Conservation (phyloP, 2,888 invertebrate species). For the Trisateles emortualis region DNA sequence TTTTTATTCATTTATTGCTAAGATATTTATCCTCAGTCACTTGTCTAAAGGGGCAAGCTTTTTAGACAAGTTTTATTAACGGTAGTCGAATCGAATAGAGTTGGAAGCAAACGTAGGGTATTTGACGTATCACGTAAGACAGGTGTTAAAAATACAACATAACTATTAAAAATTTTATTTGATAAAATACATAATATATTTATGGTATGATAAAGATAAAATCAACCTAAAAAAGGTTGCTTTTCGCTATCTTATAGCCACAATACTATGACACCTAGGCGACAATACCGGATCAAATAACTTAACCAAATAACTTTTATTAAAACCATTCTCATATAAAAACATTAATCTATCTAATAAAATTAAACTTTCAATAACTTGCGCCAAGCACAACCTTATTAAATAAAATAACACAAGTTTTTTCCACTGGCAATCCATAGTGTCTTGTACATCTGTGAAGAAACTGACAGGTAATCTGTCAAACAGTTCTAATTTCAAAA, state of each 20-base stretch:
- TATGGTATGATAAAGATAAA: no score
- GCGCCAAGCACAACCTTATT: conserved; percentile 91
- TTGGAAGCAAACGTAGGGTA: no score
- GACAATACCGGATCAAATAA: conserved; percentile 95
- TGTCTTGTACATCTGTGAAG: conserved; percentile 53
- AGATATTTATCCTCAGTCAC: no score
- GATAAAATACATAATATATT: no score
- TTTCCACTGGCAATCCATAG: conserved; percentile 74
- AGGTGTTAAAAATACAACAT: no score
- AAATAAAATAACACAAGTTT: conserved; percentile 92
- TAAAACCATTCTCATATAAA: conserved; percentile 89
- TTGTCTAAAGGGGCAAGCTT: no score
- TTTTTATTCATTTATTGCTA: no score
- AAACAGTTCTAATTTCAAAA: conserved; percentile 84
- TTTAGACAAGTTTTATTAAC: no score
- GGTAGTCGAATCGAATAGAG: no score
- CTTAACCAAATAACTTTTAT: conserved; percentile 88
- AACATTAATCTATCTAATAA: conserved; percentile 93
- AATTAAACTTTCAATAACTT: conserved; percentile 93
- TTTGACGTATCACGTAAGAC: no score
- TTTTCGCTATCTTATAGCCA: conserved; percentile 84
- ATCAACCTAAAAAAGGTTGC: not conserved
- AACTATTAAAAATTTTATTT: no score
- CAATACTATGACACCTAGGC: conserved; percentile 92
- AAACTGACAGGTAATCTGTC: conserved; percentile 67